phyloP scores from a whole-genome alignment of 2,797 vertebrate species.

The Dryobates pubescens region DNA sequence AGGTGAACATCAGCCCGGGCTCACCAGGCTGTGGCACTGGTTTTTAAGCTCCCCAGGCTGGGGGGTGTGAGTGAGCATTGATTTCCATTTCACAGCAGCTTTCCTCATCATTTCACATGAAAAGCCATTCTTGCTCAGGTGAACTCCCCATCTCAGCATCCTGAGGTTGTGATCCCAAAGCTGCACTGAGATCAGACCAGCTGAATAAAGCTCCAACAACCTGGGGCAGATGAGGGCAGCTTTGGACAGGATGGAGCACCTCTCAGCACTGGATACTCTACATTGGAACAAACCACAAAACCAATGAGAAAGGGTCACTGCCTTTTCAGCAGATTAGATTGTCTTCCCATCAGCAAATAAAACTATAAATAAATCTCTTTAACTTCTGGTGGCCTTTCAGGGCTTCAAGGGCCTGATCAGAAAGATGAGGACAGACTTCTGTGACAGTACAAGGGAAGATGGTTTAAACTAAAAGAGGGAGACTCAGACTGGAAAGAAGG shows the following conservation, averaged over 20 bases:
- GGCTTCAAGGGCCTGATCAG: too few relatives aligned
- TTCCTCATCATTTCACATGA: background rate
- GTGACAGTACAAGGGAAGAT: too few relatives aligned
- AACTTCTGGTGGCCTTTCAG: too few relatives aligned
- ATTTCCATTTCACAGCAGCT: background rate
- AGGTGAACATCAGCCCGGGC: background rate
- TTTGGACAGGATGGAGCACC: background rate
- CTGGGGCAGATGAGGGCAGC: background rate
- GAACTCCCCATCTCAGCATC: background rate
- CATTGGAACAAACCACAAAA: background rate
- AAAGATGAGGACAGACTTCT: too few relatives aligned
- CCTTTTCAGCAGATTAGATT: background rate
- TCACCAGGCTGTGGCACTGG: background rate
- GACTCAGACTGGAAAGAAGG: too few relatives aligned
- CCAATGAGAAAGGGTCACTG: background rate
- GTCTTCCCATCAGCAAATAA: background rate
- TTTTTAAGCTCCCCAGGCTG: background rate
- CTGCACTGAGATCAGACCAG: fast-evolving
- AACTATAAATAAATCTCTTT: background rate
- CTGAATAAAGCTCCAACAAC: background rate
- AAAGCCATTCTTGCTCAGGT: background rate
- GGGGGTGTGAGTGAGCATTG: background rate
- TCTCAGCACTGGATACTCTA: background rate
- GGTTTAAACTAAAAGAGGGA: too few relatives aligned
- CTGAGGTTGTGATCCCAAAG: background rate